These are phyloP conservation scores for Phalacrocorax pelagicus DNA, from an alignment of 2,113 vertebrate genomes.

Conservation along the genomic window DNA sequence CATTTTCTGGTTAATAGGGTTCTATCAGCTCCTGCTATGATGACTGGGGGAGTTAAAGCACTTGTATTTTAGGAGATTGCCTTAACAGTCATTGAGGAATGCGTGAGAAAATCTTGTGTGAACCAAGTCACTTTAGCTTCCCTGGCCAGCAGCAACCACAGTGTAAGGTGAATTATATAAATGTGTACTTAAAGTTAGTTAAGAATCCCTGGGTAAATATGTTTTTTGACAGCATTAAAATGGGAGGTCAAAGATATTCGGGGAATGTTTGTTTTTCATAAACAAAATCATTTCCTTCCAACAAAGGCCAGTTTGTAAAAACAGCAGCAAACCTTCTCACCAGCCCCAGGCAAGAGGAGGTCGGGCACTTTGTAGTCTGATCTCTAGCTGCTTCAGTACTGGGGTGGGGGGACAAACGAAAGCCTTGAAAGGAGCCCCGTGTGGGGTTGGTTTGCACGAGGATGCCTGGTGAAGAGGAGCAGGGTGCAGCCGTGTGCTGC, in stretches of 20 bases:
- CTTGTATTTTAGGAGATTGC: background rate
- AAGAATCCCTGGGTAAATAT: background rate
- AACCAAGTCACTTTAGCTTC: background rate
- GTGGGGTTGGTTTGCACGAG: background rate
- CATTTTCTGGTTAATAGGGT: background rate
- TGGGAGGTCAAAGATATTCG: rapidly evolving
- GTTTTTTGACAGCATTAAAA: background rate
- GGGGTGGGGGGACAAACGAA: rapidly evolving
- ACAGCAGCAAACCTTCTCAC: rapidly evolving
- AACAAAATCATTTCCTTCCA: background rate
- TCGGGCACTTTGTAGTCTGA: rapidly evolving
- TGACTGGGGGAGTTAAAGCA: background rate
- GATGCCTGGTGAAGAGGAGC: background rate
- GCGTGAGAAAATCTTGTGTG: background rate
- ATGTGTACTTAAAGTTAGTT: background rate
- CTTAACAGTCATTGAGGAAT: background rate
- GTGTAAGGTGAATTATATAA: background rate
- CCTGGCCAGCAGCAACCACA: background rate
- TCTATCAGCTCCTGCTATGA: background rate
- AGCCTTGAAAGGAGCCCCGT: rapidly evolving
- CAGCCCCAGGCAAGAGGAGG: rapidly evolving
- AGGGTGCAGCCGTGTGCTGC: rapidly evolving
- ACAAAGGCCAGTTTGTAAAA: background rate
- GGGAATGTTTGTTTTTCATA: background rate
- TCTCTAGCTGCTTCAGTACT: background rate